These are phyloP conservation scores for Leptopterna dolabrata DNA, from an alignment of 2,888 invertebrate species.

Conservation along the genomic window DNA sequence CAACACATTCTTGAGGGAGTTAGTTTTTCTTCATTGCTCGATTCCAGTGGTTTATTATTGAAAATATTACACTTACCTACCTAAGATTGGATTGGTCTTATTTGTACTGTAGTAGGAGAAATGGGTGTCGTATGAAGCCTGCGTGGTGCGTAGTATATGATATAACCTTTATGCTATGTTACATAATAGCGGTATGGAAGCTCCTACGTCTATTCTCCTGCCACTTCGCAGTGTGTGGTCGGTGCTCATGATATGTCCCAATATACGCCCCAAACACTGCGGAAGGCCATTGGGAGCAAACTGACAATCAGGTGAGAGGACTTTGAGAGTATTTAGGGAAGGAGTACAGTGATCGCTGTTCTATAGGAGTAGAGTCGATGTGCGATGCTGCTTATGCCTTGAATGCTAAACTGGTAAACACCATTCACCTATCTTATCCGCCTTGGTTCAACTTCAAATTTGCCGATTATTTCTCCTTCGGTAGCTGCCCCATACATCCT, in stretches of 20 bases:
- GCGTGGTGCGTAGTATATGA: too few species aligned
- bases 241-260: not conserved
- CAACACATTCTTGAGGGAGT: too few species aligned
- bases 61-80: too few species aligned
- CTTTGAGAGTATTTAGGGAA: not conserved
- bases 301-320: not conserved
- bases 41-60: too few species aligned
- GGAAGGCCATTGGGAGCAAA: constrained; percentile 2
- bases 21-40: too few species aligned
- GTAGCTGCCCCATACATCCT: too few species aligned
- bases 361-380: not conserved
- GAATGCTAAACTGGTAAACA: constrained; percentile 29
- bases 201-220: too few species aligned
- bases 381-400: constrained; percentile 16
- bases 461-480: not conserved
- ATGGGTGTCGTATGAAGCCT: too few species aligned
- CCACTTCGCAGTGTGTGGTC: not conserved
- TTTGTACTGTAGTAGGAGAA: too few species aligned
- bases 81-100: too few species aligned
- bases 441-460: not conserved
- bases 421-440: not conserved
- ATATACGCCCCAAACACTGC: not conserved
- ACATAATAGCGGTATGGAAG: too few species aligned
- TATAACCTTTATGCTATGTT: too few species aligned
- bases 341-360: not conserved